Percentiles rank a stretch among this genome's conserved stretches.
phyloP scores from a whole-genome alignment of 2,797 vertebrate genomes.

The Mastacembelus armatus region DNA sequence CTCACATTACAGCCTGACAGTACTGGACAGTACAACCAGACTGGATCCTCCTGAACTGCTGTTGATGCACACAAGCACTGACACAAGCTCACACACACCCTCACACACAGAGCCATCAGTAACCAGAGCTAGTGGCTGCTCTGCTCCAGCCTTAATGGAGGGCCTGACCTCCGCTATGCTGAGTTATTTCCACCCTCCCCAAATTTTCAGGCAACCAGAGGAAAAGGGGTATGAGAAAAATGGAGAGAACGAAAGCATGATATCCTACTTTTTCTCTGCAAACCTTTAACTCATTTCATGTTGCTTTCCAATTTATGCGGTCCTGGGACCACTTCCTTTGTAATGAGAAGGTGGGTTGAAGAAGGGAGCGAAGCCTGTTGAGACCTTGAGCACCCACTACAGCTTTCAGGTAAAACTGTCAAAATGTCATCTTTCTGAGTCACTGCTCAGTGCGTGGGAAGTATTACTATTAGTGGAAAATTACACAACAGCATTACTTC shows the following conservation, averaged over 20 bases:
- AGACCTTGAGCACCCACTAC: conserved; percentile 38
- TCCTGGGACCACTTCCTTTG: conserved; percentile 56
- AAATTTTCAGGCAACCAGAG: conserved; percentile 68
- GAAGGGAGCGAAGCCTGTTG: conserved; percentile 37
- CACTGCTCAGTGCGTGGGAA: too few species aligned
- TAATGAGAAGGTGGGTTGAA: conserved; percentile 58
- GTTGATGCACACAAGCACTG: conserved; percentile 19
- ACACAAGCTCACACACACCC: neutral
- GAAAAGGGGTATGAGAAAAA: conserved; percentile 57
- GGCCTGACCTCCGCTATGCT: conserved; percentile 78
- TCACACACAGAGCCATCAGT: conserved; percentile 61
- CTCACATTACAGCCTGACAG: conserved; percentile 16
- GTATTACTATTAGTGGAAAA: neutral
- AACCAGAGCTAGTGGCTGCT: conserved; percentile 70
- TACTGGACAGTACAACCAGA: conserved; percentile 41
- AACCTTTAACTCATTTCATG: conserved; percentile 73
- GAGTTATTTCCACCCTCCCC: conserved; percentile 77
- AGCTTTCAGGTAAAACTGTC: conserved; percentile 34
- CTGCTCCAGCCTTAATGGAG: conserved; percentile 80
- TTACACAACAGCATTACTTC: neutral
- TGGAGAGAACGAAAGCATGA: conserved; percentile 47
- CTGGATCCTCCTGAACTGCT: conserved; percentile 44
- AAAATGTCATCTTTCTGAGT: conserved; percentile 31
- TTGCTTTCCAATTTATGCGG: conserved; percentile 65
- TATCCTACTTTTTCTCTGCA: conserved; percentile 59